Evolutionary conservation across 2,113 vertebrate species (phyloP).

Genomic region (Pseudorasbora parva): DNA sequence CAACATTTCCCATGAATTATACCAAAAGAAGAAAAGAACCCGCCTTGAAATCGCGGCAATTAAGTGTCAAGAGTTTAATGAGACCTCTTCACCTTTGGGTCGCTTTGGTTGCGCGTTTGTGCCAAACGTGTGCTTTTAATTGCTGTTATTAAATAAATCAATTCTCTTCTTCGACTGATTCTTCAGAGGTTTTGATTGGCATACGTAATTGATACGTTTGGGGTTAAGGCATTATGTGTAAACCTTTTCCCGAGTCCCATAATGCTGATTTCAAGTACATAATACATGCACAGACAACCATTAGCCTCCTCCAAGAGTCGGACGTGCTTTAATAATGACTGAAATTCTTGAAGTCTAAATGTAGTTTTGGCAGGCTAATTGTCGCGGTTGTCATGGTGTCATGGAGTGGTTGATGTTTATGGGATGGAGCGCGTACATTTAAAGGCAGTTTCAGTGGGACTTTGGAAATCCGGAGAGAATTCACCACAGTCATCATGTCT

Average conservation of each 20-base stretch:
- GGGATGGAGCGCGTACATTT: conserved; percentile 68
- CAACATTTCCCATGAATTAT: conserved; percentile 81
- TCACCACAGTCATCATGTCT: conserved; percentile 77
- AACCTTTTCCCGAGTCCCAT: conserved; percentile 53
- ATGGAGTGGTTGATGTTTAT: conserved; percentile 75
- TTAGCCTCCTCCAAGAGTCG: conserved; percentile 57
- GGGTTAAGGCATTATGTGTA: conserved; percentile 62
- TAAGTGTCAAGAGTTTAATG: conserved; percentile 85
- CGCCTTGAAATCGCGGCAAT: conserved; percentile 77
- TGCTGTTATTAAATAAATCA: conserved; percentile 86
- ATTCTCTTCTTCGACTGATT: conserved; percentile 69
- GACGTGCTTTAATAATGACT: conserved; percentile 73
- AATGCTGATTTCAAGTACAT: conserved; percentile 67
- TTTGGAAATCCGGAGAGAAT: not conserved
- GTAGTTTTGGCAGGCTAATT: conserved; percentile 67
- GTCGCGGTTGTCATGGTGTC: conserved; percentile 77
- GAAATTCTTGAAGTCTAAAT: conserved; percentile 67
- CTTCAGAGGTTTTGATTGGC: conserved; percentile 77
- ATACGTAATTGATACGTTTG: conserved; percentile 68
- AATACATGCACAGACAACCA: conserved; percentile 66
- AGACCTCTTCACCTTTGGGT: conserved; percentile 83
- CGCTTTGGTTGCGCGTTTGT: conserved; percentile 72
- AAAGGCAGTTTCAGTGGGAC: conserved; percentile 58
- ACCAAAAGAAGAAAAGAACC: conserved; percentile 67
- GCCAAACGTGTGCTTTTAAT: conserved; percentile 80